These are phyloP conservation scores for Limnothrissa miodon DNA, from an alignment of 2,113 vertebrate genomes.

Conservation along the genomic window DNA sequence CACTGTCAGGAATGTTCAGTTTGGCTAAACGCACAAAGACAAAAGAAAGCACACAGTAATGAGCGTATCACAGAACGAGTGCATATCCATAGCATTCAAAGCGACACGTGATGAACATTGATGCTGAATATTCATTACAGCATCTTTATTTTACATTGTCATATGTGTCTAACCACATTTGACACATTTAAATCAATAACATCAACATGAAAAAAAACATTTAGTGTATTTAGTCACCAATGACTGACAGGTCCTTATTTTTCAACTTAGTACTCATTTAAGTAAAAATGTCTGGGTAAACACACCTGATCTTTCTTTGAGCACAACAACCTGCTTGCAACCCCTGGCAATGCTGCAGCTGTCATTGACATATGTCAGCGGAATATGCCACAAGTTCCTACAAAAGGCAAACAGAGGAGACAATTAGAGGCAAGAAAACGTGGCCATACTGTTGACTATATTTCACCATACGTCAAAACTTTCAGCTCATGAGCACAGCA, in stretches of 20 bases:
- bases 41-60: too few relatives aligned
- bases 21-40: slow-evolving; percentile 60
- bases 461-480: not conserved
- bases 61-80: not conserved
- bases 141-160: too few relatives aligned
- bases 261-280: not conserved
- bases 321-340: slow-evolving; percentile 69
- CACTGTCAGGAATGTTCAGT: slow-evolving; percentile 75
- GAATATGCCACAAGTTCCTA: slow-evolving; percentile 86
- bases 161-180: not conserved
- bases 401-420: slow-evolving; percentile 46
- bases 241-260: not conserved
- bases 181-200: too few relatives aligned
- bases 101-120: not conserved
- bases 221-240: too few relatives aligned
- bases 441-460: not conserved
- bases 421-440: not conserved
- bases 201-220: too few relatives aligned
- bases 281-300: not conserved
- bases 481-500: not conserved
- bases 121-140: not conserved
- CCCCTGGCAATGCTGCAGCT: slow-evolving; percentile 65
- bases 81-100: not conserved
- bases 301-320: slow-evolving; percentile 82
- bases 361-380: slow-evolving; percentile 82